These are phyloP conservation scores for Chloroceryle inda DNA, from an alignment of 2,797 vertebrate species.

Conservation along the genomic window DNA sequence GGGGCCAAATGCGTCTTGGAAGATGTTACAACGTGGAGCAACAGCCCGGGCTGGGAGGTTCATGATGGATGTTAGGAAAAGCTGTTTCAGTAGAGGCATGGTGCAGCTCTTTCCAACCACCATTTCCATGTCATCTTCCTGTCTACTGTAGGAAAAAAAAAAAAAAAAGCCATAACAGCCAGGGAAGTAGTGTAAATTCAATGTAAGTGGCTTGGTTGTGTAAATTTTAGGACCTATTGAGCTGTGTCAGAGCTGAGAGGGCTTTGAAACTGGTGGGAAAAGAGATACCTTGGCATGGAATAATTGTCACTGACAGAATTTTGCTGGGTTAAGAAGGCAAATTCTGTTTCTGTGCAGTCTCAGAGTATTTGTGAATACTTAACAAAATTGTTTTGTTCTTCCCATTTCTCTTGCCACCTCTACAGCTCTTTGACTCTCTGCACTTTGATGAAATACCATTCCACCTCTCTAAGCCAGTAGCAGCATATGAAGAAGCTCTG, in stretches of 20 bases:
- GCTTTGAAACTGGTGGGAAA: not conserved
- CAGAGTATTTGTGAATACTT: not conserved
- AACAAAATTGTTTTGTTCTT: not conserved
- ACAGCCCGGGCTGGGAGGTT: not conserved
- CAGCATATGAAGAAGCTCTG: slow-evolving; percentile 93
- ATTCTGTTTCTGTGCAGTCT: not conserved
- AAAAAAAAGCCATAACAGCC: not conserved
- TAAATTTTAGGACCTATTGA: not conserved
- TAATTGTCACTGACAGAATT: not conserved
- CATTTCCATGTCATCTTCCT: not conserved
- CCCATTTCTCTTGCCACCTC: not conserved
- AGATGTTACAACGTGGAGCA: not conserved
- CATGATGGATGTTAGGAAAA: not conserved
- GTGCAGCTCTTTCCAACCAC: not conserved
- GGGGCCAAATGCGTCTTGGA: not conserved
- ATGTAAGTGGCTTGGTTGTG: not conserved
- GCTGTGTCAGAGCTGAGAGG: not conserved
- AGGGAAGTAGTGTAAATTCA: not conserved
- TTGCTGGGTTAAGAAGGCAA: not conserved
- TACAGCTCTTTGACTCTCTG: slow-evolving; percentile 91
- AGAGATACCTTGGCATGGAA: not conserved
- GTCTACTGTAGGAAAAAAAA: not conserved
- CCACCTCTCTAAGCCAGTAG: slow-evolving; percentile 87
- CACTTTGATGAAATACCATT: slow-evolving; percentile 81
- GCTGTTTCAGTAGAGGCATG: not conserved